Evolutionary conservation across 2,888 invertebrate species (phyloP).

Genomic region (Mayetiola destructor): DNA sequence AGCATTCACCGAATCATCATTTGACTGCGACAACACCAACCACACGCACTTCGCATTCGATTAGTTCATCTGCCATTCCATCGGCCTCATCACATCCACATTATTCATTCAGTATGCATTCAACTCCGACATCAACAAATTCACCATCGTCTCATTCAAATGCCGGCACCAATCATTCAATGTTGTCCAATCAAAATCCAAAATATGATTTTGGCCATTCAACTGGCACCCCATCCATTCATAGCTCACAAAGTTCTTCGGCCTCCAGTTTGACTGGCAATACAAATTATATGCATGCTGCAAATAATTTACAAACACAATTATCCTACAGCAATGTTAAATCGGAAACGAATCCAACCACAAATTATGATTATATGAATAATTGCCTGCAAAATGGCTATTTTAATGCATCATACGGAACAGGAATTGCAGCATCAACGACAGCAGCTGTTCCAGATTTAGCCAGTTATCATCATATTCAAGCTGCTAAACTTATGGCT

Average conservation of each 20-base stretch:
- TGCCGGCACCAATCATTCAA: constrained; percentile 15
- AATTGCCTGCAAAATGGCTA: constrained; percentile 28
- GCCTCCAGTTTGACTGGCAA: constrained; percentile 15
- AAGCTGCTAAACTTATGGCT: constrained; percentile 70
- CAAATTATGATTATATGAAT: constrained; percentile 35
- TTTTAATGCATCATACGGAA: constrained; percentile 32
- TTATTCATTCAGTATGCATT: constrained; percentile 22
- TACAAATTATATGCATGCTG: constrained; percentile 18
- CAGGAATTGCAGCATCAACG: constrained; percentile 28
- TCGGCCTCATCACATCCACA: constrained; percentile 28
- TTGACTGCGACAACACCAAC: constrained; percentile 4
- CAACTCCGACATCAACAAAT: constrained; percentile 20
- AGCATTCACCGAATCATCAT: constrained; percentile 10
- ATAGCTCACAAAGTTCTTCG: neutral
- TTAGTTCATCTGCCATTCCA: constrained; percentile 22
- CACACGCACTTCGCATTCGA: constrained; percentile 20
- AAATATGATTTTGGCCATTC: constrained; percentile 20
- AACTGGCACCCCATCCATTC: constrained; percentile 21
- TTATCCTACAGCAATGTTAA: constrained; percentile 28
- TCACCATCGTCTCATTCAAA: constrained; percentile 1
- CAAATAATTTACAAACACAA: constrained; percentile 19
- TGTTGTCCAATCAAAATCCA: constrained; percentile 18
- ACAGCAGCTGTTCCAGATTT: constrained; percentile 41
- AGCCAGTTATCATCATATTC: constrained; percentile 65
- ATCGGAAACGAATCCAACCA: constrained; percentile 29